Conservation (phyloP, 2,888 invertebrate genomes). For the Netelia fuscicornis region DNA sequence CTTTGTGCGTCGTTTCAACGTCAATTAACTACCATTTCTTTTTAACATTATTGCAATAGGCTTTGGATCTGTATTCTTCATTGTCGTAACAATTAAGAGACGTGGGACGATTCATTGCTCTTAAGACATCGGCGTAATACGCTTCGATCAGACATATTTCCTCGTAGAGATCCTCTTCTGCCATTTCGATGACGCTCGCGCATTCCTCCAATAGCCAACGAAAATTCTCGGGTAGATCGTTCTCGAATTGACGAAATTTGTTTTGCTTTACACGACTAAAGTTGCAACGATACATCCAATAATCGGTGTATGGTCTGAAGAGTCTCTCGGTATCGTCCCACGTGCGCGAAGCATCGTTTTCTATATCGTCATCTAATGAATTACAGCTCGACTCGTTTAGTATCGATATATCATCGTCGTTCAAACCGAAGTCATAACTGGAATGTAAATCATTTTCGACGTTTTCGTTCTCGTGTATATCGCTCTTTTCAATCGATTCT, state of each 20-base stretch:
- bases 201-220: slow-evolving; percentile 84
- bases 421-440: slow-evolving; percentile 32
- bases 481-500: slow-evolving; percentile 3
- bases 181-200: slow-evolving; percentile 79
- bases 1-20: neutral
- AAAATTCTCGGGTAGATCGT: slow-evolving; percentile 81
- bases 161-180: slow-evolving; percentile 80
- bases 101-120: slow-evolving; percentile 30
- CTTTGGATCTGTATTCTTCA: slow-evolving; percentile 55
- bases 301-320: slow-evolving; percentile 79
- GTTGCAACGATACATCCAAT: slow-evolving; percentile 82
- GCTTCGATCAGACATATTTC: slow-evolving; percentile 81
- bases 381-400: slow-evolving; percentile 50
- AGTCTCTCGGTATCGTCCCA: slow-evolving; percentile 64
- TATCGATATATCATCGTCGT: slow-evolving; percentile 65
- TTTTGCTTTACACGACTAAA: slow-evolving; percentile 76
- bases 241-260: slow-evolving; percentile 78
- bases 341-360: slow-evolving; percentile 15
- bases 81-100: slow-evolving; percentile 28
- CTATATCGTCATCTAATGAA: slow-evolving; percentile 13
- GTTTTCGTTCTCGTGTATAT: slow-evolving; percentile 6
- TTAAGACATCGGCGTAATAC: slow-evolving; percentile 75
- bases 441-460: slow-evolving; percentile 21
- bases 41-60: slow-evolving; percentile 47
- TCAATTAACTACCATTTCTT: slow-evolving; percentile 65